Conservation (phyloP, 2,797 vertebrate species). For the Chaetophractus vellerosus region DNA sequence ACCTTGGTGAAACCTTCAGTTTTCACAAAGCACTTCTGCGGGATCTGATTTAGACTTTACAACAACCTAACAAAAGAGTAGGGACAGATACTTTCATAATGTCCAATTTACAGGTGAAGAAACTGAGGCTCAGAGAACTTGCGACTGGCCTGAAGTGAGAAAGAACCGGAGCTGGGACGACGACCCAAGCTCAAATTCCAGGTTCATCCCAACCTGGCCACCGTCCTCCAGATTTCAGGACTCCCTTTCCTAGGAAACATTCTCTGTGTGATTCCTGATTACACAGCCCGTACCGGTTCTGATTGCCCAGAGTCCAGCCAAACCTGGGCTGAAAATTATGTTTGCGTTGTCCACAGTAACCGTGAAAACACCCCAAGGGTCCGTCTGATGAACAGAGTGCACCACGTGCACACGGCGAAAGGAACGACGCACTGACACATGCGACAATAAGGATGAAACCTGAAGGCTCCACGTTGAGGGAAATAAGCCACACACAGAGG, state of each 20-base stretch:
- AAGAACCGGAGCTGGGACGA: background rate
- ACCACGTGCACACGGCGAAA: too few relatives aligned
- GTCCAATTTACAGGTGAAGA: background rate
- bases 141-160: background rate
- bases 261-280: too few relatives aligned
- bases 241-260: background rate
- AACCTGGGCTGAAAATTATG: fast-evolving
- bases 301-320: background rate
- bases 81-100: fast-evolving
- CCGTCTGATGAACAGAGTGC: too few relatives aligned
- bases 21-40: background rate
- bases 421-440: too few relatives aligned
- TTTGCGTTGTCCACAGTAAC: too few relatives aligned
- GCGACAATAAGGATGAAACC: too few relatives aligned
- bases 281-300: fast-evolving
- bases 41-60: background rate
- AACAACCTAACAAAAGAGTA: fast-evolving
- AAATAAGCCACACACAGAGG: too few relatives aligned
- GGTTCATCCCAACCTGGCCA: background rate
- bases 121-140: background rate
- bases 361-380: too few relatives aligned
- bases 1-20: fast-evolving
- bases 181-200: background rate
- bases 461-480: too few relatives aligned
- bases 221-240: background rate